Conservation (phyloP, 2,113 vertebrate genomes). For the Chaenogobius annularis region DNA sequence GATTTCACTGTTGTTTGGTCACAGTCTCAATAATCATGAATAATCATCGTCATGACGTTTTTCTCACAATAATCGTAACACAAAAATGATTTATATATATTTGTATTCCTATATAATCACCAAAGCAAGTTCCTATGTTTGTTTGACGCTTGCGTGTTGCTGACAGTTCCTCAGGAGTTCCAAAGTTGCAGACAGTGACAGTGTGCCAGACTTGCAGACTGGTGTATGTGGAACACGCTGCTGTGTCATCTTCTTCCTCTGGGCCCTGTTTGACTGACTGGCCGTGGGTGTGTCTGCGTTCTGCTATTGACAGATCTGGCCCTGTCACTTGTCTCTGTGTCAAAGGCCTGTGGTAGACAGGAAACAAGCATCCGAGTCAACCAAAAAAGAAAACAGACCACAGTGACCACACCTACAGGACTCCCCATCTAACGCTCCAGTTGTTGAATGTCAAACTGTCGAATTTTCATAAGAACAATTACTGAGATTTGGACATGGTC, state of each 20-base stretch:
- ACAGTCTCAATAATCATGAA: no score
- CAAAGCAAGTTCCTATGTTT: not conserved
- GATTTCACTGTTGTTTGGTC: no score
- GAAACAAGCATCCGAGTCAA: constrained; percentile 52
- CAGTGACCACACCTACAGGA: constrained; percentile 55
- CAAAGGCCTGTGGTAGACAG: constrained; percentile 54
- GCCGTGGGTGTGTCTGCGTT: constrained; percentile 50
- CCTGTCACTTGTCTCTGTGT: constrained; percentile 59
- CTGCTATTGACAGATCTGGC: constrained; percentile 60
- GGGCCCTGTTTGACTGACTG: constrained; percentile 38
- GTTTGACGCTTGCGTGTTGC: not conserved
- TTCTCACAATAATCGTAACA: no score
- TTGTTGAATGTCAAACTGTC: not conserved
- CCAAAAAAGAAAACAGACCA: constrained; percentile 40
- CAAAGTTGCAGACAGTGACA: constrained; percentile 4
- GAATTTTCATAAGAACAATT: not conserved
- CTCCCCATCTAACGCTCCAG: not conserved
- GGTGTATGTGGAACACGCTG: constrained; percentile 44
- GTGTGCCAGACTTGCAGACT: constrained; percentile 30
- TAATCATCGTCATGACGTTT: no score
- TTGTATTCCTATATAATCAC: no score
- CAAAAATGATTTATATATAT: no score
- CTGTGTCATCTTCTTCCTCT: constrained; percentile 61
- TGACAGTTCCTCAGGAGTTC: not conserved
- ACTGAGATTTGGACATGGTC: no score